Evolutionary conservation across 2,113 vertebrate genomes (phyloP).

Genomic region (Aegithalos caudatus): DNA sequence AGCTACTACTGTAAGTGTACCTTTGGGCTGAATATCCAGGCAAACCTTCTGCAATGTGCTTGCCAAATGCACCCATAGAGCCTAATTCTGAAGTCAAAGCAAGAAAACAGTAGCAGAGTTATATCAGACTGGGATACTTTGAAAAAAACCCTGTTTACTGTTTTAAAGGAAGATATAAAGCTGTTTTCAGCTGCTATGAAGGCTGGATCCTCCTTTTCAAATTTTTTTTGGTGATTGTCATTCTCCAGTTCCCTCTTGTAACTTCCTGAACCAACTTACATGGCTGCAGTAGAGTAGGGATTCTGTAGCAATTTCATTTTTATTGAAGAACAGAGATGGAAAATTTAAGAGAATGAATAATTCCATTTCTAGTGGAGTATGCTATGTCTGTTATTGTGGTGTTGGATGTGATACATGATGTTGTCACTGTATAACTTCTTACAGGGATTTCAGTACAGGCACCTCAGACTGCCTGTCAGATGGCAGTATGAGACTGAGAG

Average conservation of each 20-base stretch:
- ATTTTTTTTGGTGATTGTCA: background rate
- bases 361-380: background rate
- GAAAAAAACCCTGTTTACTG: background rate
- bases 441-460: background rate
- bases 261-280: background rate
- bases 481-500: background rate
- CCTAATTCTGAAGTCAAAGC: background rate
- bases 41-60: background rate
- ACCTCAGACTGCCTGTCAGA: background rate
- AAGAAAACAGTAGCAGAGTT: background rate
- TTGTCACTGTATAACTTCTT: background rate
- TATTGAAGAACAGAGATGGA: background rate
- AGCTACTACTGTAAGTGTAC: background rate
- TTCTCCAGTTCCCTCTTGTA: background rate
- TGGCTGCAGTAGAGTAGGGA: background rate
- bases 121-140: background rate
- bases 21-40: background rate
- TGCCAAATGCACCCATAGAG: background rate
- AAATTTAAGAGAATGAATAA: background rate
- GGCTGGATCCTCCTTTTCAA: background rate
- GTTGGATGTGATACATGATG: background rate
- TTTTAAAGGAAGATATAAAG: background rate
- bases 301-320: background rate
- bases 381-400: background rate
- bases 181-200: background rate